Conservation (phyloP, 1,140 invertebrate species). For the Pteromalus puparum region DNA sequence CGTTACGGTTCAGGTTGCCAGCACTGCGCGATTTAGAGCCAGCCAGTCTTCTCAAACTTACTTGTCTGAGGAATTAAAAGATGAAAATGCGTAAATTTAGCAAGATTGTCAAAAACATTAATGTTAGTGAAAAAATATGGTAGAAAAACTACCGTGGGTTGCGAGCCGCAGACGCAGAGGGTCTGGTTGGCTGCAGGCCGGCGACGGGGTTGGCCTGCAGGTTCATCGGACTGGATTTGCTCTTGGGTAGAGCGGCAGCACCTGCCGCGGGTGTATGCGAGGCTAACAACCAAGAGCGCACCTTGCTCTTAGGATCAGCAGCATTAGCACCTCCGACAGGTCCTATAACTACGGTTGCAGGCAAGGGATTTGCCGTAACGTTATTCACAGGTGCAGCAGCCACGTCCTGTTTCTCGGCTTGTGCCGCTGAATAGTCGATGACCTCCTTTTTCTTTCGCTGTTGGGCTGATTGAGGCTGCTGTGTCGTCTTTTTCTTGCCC, state of each 20-base stretch:
- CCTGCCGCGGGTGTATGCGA: constrained; percentile 74
- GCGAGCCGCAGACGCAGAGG: not conserved
- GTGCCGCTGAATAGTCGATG: constrained; percentile 84
- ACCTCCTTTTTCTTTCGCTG: constrained; percentile 81
- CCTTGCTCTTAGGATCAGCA: constrained; percentile 86
- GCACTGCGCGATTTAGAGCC: constrained; percentile 64
- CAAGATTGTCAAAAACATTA: not conserved
- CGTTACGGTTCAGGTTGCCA: constrained; percentile 61
- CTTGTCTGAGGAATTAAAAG: constrained; percentile 47
- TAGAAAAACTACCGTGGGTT: constrained; percentile 16
- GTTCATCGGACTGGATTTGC: constrained; percentile 83
- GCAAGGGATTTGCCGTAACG: constrained; percentile 39
- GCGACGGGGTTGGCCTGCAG: constrained; percentile 71
- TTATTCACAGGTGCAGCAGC: constrained; percentile 63
- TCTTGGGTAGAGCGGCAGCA: constrained; percentile 76
- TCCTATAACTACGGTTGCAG: constrained; percentile 42
- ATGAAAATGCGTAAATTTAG: not conserved
- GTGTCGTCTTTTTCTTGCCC: constrained; percentile 60
- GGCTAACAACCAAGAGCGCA: constrained; percentile 88
- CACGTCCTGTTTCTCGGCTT: constrained; percentile 77
- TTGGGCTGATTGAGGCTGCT: constrained; percentile 47
- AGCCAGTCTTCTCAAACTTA: constrained; percentile 59
- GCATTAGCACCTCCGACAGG: not conserved
- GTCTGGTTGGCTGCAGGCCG: constrained; percentile 41
- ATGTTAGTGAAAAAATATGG: not conserved